A percentile compares a stretch with the other conserved stretches of the same genome.
Conservation (phyloP, 1,140 invertebrate species). For the Schlechtendalia chinensis region DNA sequence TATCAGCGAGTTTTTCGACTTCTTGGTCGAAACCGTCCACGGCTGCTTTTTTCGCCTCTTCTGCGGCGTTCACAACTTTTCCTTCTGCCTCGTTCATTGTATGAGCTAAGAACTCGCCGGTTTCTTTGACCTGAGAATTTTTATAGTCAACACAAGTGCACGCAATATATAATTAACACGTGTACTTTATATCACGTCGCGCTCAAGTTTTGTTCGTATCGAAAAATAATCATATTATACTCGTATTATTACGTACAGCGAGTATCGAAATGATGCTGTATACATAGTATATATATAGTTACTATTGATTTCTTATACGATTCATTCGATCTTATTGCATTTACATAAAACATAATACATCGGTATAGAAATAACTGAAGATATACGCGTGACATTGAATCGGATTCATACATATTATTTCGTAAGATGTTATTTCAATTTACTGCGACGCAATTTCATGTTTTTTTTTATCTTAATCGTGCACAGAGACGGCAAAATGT, state of each 20-base stretch:
- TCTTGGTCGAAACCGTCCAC: conserved; percentile 54
- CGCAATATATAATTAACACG: background rate
- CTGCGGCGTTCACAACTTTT: conserved; percentile 51
- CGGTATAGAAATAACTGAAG: no score
- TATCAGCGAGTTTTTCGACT: conserved; percentile 52
- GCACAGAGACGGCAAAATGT: no score
- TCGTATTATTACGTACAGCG: background rate
- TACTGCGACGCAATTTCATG: background rate
- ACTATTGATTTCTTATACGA: background rate
- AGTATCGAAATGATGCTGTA: background rate
- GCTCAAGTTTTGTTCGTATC: background rate
- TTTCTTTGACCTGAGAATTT: conserved; percentile 53
- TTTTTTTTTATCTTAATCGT: background rate
- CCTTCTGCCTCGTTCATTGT: conserved; percentile 52
- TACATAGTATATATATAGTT: background rate
- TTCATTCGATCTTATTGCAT: no score
- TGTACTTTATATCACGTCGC: background rate
- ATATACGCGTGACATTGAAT: no score
- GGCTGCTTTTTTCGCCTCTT: conserved; percentile 53
- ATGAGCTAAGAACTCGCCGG: conserved; percentile 52
- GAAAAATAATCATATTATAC: background rate
- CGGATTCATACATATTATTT: no score
- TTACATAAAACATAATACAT: no score
- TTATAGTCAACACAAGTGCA: conserved; percentile 1
- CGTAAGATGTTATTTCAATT: background rate